A percentile compares a stretch with the other conserved stretches of the same genome.
Evolutionary conservation across 2,113 vertebrate species (phyloP).

Genomic region (Amia ocellicauda): DNA sequence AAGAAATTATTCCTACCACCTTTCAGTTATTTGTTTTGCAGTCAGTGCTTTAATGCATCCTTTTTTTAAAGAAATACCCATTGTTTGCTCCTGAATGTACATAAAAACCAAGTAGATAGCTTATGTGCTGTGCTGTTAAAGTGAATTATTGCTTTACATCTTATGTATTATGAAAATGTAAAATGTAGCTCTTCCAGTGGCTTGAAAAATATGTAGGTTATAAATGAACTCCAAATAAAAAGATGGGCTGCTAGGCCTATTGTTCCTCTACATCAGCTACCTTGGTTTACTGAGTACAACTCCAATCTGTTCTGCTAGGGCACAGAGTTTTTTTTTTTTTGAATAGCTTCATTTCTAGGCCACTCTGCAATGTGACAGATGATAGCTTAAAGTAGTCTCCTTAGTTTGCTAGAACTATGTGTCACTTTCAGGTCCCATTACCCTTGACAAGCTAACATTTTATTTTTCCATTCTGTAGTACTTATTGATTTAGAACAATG

Average conservation of each 20-base stretch:
- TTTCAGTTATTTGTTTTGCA: too few relatives aligned
- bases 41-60: too few relatives aligned
- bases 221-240: constrained; percentile 14
- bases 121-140: too few relatives aligned
- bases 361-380: constrained; percentile 59
- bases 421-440: constrained; percentile 72
- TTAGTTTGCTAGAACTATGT: constrained; percentile 60
- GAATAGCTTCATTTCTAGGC: constrained; percentile 65
- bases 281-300: constrained; percentile 38
- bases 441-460: constrained; percentile 52
- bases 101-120: too few relatives aligned
- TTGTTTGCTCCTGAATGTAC: too few relatives aligned
- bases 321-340: constrained; percentile 50
- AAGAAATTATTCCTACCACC: too few relatives aligned
- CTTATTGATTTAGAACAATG: constrained; percentile 25
- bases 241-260: constrained; percentile 4
- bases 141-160: too few relatives aligned
- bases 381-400: constrained; percentile 64
- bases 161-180: neutral
- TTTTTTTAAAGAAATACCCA: too few relatives aligned
- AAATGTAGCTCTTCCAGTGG: neutral
- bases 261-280: constrained; percentile 23
- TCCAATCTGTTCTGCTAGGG: constrained; percentile 73
- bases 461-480: constrained; percentile 20
- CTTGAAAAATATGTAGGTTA: constrained; percentile 7